phyloP scores from a whole-genome alignment of 2,113 vertebrate species.

The Spea multiplicata region DNA sequence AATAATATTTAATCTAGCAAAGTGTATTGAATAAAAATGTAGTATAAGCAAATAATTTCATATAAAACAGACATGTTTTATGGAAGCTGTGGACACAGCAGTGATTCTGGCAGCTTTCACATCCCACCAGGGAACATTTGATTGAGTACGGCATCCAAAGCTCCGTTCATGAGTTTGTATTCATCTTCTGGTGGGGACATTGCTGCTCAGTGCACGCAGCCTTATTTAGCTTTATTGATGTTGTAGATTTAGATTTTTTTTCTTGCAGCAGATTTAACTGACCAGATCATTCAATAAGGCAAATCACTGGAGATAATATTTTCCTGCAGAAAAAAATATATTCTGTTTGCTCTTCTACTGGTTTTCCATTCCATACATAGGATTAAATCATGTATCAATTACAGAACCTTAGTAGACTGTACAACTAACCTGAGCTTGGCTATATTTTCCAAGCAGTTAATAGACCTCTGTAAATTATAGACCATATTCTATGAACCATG shows the following conservation, averaged over 20 bases:
- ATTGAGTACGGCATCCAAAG: conserved; percentile 13
- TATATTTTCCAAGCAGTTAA: no score
- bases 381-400: no score
- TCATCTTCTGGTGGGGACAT: conserved; percentile 32
- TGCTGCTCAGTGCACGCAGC: conserved; percentile 18
- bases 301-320: conserved; percentile 31
- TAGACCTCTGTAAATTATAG: no score
- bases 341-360: background rate
- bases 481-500: no score
- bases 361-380: no score
- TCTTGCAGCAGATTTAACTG: conserved; percentile 33
- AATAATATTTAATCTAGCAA: conserved; percentile 34
- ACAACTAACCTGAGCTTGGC: no score
- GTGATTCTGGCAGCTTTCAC: background rate
- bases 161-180: conserved; percentile 22
- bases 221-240: conserved; percentile 44
- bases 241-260: conserved; percentile 28
- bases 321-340: conserved; percentile 21
- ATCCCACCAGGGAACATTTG: conserved; percentile 16
- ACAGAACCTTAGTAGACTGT: no score
- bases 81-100: background rate
- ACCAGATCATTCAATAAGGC: conserved; percentile 35
- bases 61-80: conserved; percentile 1
- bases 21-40: conserved; percentile 3
- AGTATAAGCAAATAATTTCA: conserved; percentile 9